A percentile compares a stretch with the other conserved stretches of the same genome.
Conservation (phyloP, 2,888 invertebrate species). For the Ormyrus pomaceus region DNA sequence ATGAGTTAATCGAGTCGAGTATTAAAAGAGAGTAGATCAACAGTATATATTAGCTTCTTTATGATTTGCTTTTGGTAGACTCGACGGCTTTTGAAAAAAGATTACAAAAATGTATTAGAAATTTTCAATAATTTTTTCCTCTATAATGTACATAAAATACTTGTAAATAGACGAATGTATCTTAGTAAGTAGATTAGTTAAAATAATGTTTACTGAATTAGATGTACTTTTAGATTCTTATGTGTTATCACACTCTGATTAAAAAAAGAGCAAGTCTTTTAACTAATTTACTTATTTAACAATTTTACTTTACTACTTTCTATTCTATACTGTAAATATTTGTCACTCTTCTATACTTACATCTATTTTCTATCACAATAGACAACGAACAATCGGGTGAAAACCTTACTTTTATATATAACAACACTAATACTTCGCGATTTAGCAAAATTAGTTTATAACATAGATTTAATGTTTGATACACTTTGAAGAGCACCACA, state of each 20-base stretch:
- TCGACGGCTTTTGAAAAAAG: neutral
- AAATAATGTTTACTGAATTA: neutral
- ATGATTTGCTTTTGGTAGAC: neutral
- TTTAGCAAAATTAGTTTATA: slow-evolving; percentile 44
- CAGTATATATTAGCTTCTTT: neutral
- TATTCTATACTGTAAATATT: slow-evolving; percentile 41
- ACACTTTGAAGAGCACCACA: slow-evolving; percentile 49
- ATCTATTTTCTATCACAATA: slow-evolving; percentile 32
- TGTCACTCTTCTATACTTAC: slow-evolving; percentile 30
- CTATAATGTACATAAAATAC: slow-evolving; percentile 23
- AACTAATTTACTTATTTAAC: slow-evolving; percentile 10
- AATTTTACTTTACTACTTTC: neutral
- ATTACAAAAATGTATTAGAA: slow-evolving; percentile 17
- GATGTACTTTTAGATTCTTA: neutral
- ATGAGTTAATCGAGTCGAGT: no score
- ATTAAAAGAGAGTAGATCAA: no score
- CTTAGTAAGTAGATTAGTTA: slow-evolving; percentile 14
- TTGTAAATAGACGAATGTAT: neutral
- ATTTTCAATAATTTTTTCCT: slow-evolving; percentile 23
- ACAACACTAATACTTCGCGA: slow-evolving; percentile 27
- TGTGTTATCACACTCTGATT: neutral
- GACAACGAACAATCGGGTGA: slow-evolving; percentile 38
- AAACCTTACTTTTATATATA: slow-evolving; percentile 7
- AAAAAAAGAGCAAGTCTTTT: neutral
- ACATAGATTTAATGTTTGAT: slow-evolving; percentile 50